Conservation (phyloP, 2,797 vertebrate species). For the Odontamblyopus rebecca region DNA sequence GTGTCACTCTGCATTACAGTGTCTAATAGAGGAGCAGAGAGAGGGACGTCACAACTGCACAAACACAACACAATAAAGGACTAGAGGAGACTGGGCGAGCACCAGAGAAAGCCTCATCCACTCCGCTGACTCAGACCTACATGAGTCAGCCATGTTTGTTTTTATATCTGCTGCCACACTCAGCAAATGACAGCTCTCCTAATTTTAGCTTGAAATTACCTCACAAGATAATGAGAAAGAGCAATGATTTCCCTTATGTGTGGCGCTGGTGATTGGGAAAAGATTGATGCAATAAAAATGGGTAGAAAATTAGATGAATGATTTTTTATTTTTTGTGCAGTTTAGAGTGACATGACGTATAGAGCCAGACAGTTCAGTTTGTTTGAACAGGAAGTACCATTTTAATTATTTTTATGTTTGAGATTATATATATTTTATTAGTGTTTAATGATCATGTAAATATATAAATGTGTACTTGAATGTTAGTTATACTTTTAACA, state of each 20-base stretch:
- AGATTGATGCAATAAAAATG: not conserved
- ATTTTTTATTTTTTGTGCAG: too few relatives aligned
- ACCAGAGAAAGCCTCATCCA: not conserved
- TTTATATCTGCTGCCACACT: not conserved
- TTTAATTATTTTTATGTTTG: too few relatives aligned
- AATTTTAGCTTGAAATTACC: not conserved
- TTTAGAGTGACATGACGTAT: too few relatives aligned
- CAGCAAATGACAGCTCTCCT: slow-evolving; percentile 2
- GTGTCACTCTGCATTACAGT: slow-evolving; percentile 57
- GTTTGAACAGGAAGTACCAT: too few relatives aligned
- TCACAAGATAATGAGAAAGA: not conserved
- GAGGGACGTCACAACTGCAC: slow-evolving; percentile 7
- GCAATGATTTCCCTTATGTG: not conserved
- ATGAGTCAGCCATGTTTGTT: slow-evolving; percentile 5
- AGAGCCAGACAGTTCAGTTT: too few relatives aligned
- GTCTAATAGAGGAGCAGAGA: slow-evolving; percentile 45
- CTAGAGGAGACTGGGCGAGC: not conserved
- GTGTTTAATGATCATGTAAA: too few relatives aligned
- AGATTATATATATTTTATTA: too few relatives aligned
- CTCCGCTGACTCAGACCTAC: not conserved
- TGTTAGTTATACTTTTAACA: too few relatives aligned
- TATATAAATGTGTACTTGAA: too few relatives aligned
- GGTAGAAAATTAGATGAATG: too few relatives aligned
- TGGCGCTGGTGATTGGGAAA: not conserved
- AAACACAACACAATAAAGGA: slow-evolving; percentile 2